Base-by-base conservation (phyloP, 1,140 invertebrate genomes). In the Palaemon carinicauda region DNA sequence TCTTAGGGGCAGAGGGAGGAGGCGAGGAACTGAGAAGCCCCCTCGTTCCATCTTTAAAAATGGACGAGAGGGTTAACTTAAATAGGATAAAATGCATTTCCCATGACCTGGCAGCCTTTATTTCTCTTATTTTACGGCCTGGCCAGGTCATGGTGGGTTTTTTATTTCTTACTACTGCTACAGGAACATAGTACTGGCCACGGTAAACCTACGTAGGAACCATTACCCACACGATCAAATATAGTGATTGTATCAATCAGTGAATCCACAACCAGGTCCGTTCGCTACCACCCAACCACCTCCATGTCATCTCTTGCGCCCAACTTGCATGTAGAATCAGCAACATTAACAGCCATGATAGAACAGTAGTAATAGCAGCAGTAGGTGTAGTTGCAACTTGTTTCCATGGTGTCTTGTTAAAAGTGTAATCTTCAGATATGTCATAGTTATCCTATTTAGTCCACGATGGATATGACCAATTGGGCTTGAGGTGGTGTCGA, bases 121-220 rank as follows among this genome's bases (percentile, higher is more conserved):
- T 41, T 41, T 41, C 12, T 41, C 41, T 41, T 41, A 41, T 12
- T 41, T 41, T 41, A 41, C 12, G 41, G 41, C 12, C 41, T 41
- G 33, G 41, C 41, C 41, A 41, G 41, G 41, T 41, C 41, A 41
- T 41, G 41, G 41, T 41, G 24, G 65, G 65, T 41, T 41, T 41
- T 41, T n/a, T n/a, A n/a, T n/a, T 12, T 79, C 77, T 31, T 69
- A 86, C 85, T 87, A 81, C 56, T 80, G 60, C 85, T 87, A 87
- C 79, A 87, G 85, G 85, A 87, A 87, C 85, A 87, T 87, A 82
- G 85, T 82, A 87, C 85, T 81, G 80, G 85, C 79, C 80, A 81
- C 85, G 79, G 74, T 87, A 87, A 81, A 87, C 79, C 85, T 87
- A 87, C 85, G 69, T 87, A 87, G 85, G 85, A 87, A 87, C 85